Evolutionary conservation across 2,888 invertebrate genomes (phyloP).

Genomic region (Polyommatus iphigenia): DNA sequence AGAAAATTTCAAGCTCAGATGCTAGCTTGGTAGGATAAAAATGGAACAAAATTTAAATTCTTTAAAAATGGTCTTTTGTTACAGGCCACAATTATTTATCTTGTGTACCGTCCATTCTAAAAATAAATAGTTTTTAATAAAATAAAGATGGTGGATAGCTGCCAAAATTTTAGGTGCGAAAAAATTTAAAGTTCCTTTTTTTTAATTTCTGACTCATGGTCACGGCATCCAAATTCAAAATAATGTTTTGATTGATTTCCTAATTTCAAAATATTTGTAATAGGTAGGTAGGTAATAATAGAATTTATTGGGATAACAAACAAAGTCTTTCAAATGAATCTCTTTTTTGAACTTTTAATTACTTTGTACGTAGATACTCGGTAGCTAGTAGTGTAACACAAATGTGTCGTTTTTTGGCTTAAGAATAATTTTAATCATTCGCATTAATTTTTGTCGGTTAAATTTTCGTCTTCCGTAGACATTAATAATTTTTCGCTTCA

Average conservation of each 20-base stretch:
- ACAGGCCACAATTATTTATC: slow-evolving; percentile 17
- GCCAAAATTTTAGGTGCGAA: not conserved
- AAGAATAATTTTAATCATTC: not conserved
- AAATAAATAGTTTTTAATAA: slow-evolving; percentile 2
- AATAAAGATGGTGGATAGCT: slow-evolving; percentile 16
- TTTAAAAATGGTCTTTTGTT: slow-evolving; percentile 8
- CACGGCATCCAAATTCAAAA: not conserved
- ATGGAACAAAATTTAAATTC: not conserved
- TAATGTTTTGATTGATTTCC: not conserved
- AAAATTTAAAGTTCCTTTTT: not conserved
- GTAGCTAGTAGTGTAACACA: not conserved
- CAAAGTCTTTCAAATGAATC: not conserved
- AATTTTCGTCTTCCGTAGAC: not conserved
- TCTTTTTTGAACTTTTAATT: not conserved
- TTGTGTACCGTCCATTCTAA: slow-evolving; percentile 26
- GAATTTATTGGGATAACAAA: not conserved
- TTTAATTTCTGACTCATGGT: not conserved
- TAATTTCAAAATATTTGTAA: not conserved
- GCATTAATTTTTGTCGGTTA: not conserved
- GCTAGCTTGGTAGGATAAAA: not conserved
- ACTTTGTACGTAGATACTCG: not conserved
- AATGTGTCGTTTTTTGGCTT: not conserved
- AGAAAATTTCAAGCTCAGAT: slow-evolving; percentile 9
- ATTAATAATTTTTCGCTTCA: not conserved
- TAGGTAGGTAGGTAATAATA: not conserved